Evolutionary conservation across 2,113 vertebrate species (phyloP), one percentile per base, ranked within the genome.

Genomic region (Guaruba guarouba): DNA sequence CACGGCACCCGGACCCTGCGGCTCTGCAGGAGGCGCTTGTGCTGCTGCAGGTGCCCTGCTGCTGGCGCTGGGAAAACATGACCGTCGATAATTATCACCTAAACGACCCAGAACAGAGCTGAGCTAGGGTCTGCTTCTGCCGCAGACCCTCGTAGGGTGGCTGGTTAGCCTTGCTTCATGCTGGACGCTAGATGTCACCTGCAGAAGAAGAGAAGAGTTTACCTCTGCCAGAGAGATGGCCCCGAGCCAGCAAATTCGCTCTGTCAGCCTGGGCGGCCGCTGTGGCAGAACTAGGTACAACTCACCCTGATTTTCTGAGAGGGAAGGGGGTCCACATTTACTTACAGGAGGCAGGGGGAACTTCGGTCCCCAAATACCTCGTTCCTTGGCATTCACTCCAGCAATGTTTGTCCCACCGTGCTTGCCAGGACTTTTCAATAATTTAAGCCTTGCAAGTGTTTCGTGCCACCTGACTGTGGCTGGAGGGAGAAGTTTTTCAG

Each of bases 271-370:
- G 98, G 91, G 98, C 98, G 43, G 98, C 98, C 31, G 94, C 97
- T 78, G 98, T 98, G 96, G 98, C 98, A 92, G 98, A 99, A 98
- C 96, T 98, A 98, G 98, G 98, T 98, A 98, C 81, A 86, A 7
- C 46, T 85, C 77, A 49, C 41, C 2, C 18, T 63, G 39, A 18
- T 66, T 92, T 93, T 37, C 61, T 4, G 44, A 94, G 88, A 77
- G 92, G 92, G 88, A 93, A 82, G 77, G 91, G 90, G 83, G 48
- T 74, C 59, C 57, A 37, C 6, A 81, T 71, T 44, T 44, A 63
- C 33, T 52, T 55, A 54, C 1, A 11, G 49, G 64, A 44, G 27
- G 17, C 31, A 46, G 68, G n/a, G 90, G 27, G 17, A 55, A 13
- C 18, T 29, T 73, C 70, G 49, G n/a, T 41, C 54, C 80, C 63